Base-by-base conservation (phyloP, 2,888 invertebrate genomes). In the Lymantria monacha region DNA sequence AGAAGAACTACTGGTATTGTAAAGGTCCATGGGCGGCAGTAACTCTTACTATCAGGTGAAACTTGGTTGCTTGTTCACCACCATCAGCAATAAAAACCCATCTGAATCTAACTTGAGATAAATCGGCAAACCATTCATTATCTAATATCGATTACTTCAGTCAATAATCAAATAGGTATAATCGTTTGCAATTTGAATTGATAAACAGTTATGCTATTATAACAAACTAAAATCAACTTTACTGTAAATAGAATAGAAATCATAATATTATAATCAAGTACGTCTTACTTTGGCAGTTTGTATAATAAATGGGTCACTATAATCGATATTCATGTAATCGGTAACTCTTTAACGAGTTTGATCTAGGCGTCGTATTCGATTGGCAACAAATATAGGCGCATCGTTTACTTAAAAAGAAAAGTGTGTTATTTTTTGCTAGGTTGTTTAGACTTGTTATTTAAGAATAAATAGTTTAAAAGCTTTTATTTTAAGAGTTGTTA, bases 271-370 rank as follows among this genome's bases (percentile, higher is more conserved):
- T 44, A 36, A 44, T 38, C 14, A 22, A 42, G 12, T 59, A 46
- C 59, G 60, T 61, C 68, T 67, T 62, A 69, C 63, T 66, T 67
- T 66, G 66, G 57, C 50, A 55, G 63, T 59, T 53, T 43, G 70
- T 69, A 22, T 22, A 22, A 22, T 22, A 75, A 76, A 74, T 72
- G 66, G 76, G 74, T 69, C 70, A 66, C 47, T 56, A 59, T 51
- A 66, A 72, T 74, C 71, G 71, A 75, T 75, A 73, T 64, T 67
- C 58, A 58, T 67, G 62, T 67, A 68, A 72, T 69, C 68, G 74
- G 55, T 63, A 67, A 61, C 63, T 63, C 64, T 66, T 71, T 22
- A 22, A 66, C 57, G 57, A 47, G 50, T 55, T 53, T 49, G 49
- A 59, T 59, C 65, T 54, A 48, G 50, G 55, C 50, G 58, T 68